These are phyloP conservation scores for Tetheella fluctuosa DNA, from an alignment of 2,888 invertebrate genomes.

Conservation along the genomic window DNA sequence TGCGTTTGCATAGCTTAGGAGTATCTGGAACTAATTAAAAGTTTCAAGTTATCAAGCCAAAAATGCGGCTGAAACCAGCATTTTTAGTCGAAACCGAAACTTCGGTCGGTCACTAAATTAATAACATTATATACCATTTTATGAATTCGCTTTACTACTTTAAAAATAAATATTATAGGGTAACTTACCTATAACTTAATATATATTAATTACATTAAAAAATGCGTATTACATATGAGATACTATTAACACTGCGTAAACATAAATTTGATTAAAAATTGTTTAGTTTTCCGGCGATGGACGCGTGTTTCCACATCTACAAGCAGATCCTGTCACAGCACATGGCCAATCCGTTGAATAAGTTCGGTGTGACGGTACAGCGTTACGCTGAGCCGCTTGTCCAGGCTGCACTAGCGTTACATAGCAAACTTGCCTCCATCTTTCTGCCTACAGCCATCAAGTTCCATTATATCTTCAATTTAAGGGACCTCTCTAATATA, in stretches of 20 bases:
- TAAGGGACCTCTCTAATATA: conserved; percentile 96
- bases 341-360: conserved; percentile 85
- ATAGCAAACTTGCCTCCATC: conserved; percentile 88
- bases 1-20: no score
- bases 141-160: no score
- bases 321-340: conserved; percentile 92
- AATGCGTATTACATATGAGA: no score
- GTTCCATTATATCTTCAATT: conserved; percentile 97
- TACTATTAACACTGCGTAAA: not conserved
- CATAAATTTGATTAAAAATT: not conserved
- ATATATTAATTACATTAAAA: no score
- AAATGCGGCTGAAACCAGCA: no score
- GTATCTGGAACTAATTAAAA: no score
- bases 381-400: conserved; percentile 86
- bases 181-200: no score
- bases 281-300: conserved; percentile 90
- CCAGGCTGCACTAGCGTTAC: conserved; percentile 89
- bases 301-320: conserved; percentile 93
- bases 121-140: no score
- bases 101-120: no score
- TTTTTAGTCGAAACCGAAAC: no score
- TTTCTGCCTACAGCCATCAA: conserved; percentile 97
- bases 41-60: no score
- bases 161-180: no score
- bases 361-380: conserved; percentile 85